Base-by-base conservation (phyloP, 2,113 vertebrate species). In the Halcyon senegalensis region DNA sequence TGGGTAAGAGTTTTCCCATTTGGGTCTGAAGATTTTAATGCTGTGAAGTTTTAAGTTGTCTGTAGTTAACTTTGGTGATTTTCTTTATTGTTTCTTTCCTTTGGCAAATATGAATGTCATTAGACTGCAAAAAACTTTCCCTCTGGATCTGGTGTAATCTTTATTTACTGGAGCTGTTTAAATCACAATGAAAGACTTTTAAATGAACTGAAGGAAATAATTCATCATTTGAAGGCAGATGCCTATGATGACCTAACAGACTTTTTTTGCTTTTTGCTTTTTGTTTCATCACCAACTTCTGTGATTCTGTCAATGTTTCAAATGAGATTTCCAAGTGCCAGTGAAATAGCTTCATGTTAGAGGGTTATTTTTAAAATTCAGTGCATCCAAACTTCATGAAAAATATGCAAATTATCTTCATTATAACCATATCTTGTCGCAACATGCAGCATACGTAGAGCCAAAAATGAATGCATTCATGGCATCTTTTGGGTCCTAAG, bases 371-470 rank as follows among this genome's bases (percentile, higher is more conserved):
- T 93, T 93, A 76, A 96, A 93, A 94, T 88, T 93, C 87, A 86
- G 58, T 92, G 92, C 87, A 95, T 96, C 95, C 88, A 70, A 97
- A 96, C 94, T 82, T 96, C 94, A 92, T 94, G 84, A 95, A 95
- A 97, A 96, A 95, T 97, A 97, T 96, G 95, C 95, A 96, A 96
- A 97, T 97, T 33, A 39, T 70, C 84, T 94, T 95, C 87, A 96
- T 97, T 96, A 96, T 95, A 96, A 95, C 85, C 96, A 90, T 96
- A 96, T 96, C 95, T 97, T 95, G 95, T 94, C 85, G 43, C 95
- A 96, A 96, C 95, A 96, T 94, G 90, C 93, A 91, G 94, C 90
- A 84, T 84, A 60, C 53, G 0, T 84, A 91, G 92, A 86, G 93
- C 95, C 96, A 95, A 69, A 94, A 97, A 96, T 89, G 93, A 96